These are phyloP conservation scores for Lemur catta DNA, from an alignment of 2,797 vertebrate species.

Conservation along the genomic window DNA sequence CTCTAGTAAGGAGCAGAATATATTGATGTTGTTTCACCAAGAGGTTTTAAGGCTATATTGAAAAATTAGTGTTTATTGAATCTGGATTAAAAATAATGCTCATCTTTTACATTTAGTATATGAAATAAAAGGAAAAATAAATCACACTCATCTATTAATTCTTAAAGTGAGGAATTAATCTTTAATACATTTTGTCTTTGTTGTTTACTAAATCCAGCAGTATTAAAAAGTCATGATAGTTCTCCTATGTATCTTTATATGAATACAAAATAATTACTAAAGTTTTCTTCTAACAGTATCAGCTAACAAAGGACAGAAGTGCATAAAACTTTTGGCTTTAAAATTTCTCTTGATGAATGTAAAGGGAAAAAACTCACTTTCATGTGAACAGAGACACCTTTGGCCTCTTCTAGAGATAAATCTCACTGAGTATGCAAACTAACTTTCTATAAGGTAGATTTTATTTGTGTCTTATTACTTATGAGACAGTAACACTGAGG, in stretches of 20 bases:
- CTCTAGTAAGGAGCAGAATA: neutral
- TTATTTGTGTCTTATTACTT: constrained; percentile 55
- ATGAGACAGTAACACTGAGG: constrained; percentile 22
- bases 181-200: neutral
- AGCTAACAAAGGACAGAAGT: neutral
- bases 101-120: neutral
- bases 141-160: neutral
- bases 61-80: neutral
- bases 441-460: neutral
- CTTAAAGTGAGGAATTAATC: neutral
- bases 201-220: constrained; percentile 6
- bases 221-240: neutral
- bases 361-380: neutral
- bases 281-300: constrained; percentile 34
- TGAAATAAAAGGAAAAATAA: constrained; percentile 29
- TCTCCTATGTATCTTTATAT: neutral
- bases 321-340: neutral
- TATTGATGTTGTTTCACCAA: neutral
- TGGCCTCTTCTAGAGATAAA: neutral
- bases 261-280: neutral
- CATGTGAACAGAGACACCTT: constrained; percentile 13
- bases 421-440: neutral
- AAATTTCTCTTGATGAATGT: neutral
- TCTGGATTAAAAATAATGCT: neutral
- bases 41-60: neutral